A percentile compares a stretch with the other conserved stretches of the same genome.
phyloP scores from a whole-genome alignment of 2,888 invertebrate genomes.

The Thumatha senex region DNA sequence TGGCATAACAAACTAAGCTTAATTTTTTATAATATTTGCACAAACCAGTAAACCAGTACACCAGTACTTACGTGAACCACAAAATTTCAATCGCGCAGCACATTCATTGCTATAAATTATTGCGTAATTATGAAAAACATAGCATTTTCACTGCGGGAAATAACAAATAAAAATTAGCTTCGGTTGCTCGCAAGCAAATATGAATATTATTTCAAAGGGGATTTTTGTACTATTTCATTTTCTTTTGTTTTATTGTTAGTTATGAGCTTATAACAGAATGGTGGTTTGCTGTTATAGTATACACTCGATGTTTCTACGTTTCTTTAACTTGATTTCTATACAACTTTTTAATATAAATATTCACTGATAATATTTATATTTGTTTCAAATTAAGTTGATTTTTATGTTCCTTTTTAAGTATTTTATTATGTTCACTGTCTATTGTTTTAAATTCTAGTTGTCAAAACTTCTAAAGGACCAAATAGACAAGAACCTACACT shows the following conservation, averaged over 20 bases:
- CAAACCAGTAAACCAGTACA: no score
- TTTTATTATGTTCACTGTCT: background rate
- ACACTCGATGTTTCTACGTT: background rate
- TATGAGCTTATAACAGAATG: conserved; percentile 18
- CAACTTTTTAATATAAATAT: no score
- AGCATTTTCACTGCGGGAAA: conserved; percentile 13
- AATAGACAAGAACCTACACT: no score
- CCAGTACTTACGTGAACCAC: conserved; percentile 19
- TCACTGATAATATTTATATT: no score
- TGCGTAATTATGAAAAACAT: conserved; percentile 35
- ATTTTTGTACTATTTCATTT: conserved; percentile 11
- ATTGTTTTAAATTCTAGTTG: no score
- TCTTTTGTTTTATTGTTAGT: conserved; percentile 20
- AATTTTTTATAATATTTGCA: no score
- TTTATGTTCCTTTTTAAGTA: no score
- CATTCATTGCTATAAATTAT: conserved; percentile 30
- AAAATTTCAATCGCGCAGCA: conserved; percentile 28
- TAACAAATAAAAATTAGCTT: conserved; percentile 27
- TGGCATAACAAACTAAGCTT: no score
- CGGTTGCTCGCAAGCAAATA: conserved; percentile 21
- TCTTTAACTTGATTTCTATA: no score
- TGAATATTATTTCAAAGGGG: conserved; percentile 20
- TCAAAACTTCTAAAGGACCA: no score
- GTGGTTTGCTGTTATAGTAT: conserved; percentile 13
- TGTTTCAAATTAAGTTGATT: no score